phyloP scores from a whole-genome alignment of 2,888 invertebrate species.

The Lobophora halterata region DNA sequence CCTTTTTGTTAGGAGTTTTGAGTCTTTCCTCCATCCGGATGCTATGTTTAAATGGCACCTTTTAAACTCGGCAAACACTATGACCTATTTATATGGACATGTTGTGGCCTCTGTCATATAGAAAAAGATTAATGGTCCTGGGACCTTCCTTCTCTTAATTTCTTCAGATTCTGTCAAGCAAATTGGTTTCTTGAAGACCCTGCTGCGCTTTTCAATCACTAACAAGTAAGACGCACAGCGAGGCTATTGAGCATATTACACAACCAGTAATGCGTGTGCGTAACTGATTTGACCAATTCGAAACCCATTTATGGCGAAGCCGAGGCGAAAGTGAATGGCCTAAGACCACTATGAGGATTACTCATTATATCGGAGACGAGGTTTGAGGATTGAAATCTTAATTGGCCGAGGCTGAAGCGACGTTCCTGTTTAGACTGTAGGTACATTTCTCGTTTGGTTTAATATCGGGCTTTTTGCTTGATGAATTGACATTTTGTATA shows the following conservation, averaged over 20 bases:
- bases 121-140: too few relatives aligned
- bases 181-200: conserved; percentile 11
- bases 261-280: conserved; percentile 39
- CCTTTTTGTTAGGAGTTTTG: neutral
- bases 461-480: neutral
- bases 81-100: too few relatives aligned
- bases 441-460: neutral
- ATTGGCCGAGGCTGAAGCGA: neutral
- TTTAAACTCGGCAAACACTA: too few relatives aligned
- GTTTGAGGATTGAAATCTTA: conserved; percentile 12
- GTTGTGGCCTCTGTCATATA: too few relatives aligned
- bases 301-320: conserved; percentile 41
- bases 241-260: conserved; percentile 39
- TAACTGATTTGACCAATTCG: conserved; percentile 47
- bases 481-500: too few relatives aligned
- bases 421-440: neutral
- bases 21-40: too few relatives aligned
- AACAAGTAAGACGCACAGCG: conserved; percentile 30
- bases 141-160: too few relatives aligned
- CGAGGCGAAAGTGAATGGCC: conserved; percentile 45
- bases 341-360: conserved; percentile 34
- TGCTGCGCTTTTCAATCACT: conserved; percentile 24
- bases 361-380: conserved; percentile 27
- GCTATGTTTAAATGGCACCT: too few relatives aligned
- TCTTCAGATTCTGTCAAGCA: conserved; percentile 1